Conservation (phyloP, 2,888 invertebrate species). For the Scelioninae gen. 2 region DNA sequence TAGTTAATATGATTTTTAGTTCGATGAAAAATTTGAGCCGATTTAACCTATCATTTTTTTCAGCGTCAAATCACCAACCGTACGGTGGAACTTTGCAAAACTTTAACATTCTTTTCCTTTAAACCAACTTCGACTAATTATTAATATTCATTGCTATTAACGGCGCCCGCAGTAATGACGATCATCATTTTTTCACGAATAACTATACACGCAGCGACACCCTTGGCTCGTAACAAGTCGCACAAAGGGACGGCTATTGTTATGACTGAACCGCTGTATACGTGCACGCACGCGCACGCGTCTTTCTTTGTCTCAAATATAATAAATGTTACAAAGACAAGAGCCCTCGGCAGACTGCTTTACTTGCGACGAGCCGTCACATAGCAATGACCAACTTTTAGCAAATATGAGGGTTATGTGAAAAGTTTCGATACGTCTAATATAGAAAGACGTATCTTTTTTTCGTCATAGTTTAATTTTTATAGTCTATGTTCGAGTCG, state of each 20-base stretch:
- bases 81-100: no score
- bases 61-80: no score
- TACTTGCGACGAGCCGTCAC: slow-evolving; percentile 36
- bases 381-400: slow-evolving; percentile 48
- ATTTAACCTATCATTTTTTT: no score
- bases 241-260: slow-evolving; percentile 57
- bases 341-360: slow-evolving; percentile 54
- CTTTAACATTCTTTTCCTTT: no score
- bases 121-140: slow-evolving; percentile 9
- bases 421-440: no score
- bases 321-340: slow-evolving; percentile 58
- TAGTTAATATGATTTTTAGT: no score
- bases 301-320: slow-evolving; percentile 55
- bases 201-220: slow-evolving; percentile 41
- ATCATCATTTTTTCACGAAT: slow-evolving; percentile 47
- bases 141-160: slow-evolving; percentile 35
- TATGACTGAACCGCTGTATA: slow-evolving; percentile 50
- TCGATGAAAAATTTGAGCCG: no score
- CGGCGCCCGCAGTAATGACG: slow-evolving; percentile 9
- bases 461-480: no score
- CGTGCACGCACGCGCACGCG: slow-evolving; percentile 38
- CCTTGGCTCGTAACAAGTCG: slow-evolving; percentile 44
- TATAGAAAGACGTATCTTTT: no score
- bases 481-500: no score
- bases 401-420: no score